phyloP scores from a whole-genome alignment of 2,888 invertebrate species.

The Sylvicola cinctus region DNA sequence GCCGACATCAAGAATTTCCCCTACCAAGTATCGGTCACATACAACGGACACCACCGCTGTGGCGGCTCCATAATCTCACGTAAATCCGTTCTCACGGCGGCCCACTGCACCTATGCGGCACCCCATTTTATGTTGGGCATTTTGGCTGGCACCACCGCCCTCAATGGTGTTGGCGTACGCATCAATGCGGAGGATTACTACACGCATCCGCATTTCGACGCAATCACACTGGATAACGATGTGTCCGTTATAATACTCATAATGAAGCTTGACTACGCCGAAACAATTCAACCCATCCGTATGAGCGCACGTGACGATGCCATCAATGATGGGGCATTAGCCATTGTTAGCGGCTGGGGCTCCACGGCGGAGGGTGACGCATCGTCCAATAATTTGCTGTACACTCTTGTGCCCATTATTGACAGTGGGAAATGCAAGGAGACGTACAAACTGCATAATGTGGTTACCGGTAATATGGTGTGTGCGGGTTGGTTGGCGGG shows the following conservation, averaged over 20 bases:
- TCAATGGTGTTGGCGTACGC: not conserved
- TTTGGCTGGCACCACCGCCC: not conserved
- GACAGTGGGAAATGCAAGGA: not conserved
- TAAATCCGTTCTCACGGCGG: slow-evolving; percentile 29
- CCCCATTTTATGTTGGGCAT: not conserved
- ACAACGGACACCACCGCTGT: slow-evolving; percentile 29
- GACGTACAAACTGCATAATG: not conserved
- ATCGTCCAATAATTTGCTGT: not conserved
- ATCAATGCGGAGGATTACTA: not conserved
- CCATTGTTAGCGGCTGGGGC: not conserved
- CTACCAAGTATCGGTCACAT: slow-evolving; percentile 31
- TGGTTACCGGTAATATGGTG: slow-evolving; percentile 1
- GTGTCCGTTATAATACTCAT: not conserved
- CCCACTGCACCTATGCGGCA: slow-evolving; percentile 22
- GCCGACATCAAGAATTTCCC: slow-evolving; percentile 30
- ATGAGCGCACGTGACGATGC: not conserved
- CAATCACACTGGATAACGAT: not conserved
- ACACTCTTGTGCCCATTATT: not conserved
- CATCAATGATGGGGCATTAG: not conserved
- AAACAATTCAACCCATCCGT: not conserved
- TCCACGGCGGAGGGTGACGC: not conserved
- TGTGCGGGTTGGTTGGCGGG: slow-evolving; percentile 3
- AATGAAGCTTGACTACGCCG: not conserved
- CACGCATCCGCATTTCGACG: not conserved
- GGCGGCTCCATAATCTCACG: slow-evolving; percentile 30